phyloP scores from a whole-genome alignment of 2,113 vertebrate genomes.

The Mustelus asterias region DNA sequence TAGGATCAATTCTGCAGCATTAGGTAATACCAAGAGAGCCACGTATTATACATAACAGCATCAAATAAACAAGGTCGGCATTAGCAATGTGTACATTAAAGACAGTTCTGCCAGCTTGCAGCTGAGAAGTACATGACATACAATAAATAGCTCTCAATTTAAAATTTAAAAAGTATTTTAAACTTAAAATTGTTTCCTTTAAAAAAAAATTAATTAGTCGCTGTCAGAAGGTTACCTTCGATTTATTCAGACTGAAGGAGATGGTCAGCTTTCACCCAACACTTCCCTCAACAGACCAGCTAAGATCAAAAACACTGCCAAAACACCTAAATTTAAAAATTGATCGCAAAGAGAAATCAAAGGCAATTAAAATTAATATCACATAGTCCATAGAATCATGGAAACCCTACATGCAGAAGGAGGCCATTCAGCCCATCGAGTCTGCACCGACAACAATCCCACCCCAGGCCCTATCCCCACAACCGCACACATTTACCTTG shows the following conservation, averaged over 20 bases:
- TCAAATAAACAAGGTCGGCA: background rate
- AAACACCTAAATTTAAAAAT: background rate
- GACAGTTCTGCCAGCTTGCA: background rate
- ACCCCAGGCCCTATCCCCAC: too few species aligned
- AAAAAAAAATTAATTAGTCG: too few species aligned
- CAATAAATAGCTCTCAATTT: background rate
- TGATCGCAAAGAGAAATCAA: background rate
- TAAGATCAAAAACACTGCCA: background rate
- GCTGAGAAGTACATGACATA: background rate
- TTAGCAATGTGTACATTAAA: background rate
- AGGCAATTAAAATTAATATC: background rate
- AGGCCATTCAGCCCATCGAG: too few species aligned
- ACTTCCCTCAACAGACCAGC: background rate
- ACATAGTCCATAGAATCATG: background rate
- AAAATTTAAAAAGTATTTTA: background rate
- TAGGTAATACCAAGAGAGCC: background rate
- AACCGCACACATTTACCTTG: too few species aligned
- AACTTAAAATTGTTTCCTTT: background rate
- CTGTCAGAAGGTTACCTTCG: background rate
- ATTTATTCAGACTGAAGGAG: background rate
- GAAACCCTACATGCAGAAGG: too few species aligned
- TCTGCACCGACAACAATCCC: too few species aligned
- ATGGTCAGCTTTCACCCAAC: background rate
- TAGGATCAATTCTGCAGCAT: background rate
- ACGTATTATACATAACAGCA: background rate